Evolutionary conservation across 2,113 vertebrate genomes (phyloP), one percentile per base, ranked within the genome.

Genomic region (Megaceryle torquata): DNA sequence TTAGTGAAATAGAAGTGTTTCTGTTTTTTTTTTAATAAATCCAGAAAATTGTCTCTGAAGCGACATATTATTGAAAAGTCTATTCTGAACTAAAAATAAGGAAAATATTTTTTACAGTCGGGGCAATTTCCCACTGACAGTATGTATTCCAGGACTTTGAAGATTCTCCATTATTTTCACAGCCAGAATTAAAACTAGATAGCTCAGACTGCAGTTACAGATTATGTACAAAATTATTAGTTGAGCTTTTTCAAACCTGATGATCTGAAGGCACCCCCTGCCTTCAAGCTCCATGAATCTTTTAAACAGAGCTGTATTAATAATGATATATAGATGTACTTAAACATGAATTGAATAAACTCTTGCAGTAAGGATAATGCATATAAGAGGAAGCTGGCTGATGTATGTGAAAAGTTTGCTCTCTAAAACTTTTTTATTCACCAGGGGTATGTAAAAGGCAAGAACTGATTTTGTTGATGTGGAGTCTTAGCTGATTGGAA

Each of bases 91-190:
- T 46, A 64, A 82, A 85, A 82, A 17, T 56, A 72, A 46, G 20
- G 33, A 31, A 48, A 56, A 19, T 20, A 13, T 72, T 56, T 86
- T 70, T 46, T 48, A 69, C 18, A 86, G 16, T 57, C 33, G 61
- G 70, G n/a, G 14, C 3, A 69, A 31, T 72, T 92, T 91, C 37
- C 22, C 18, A 48, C 8, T 51, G 37, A 44, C 9, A 28, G 1
- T 51, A 20, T 0, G 0, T 68, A 29, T 53, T 59, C 13, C 0
- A 0, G 11, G 22, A 43, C 37, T 71, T 68, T 31, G 18, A 92
- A 74, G 5, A 37, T 13, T 64, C 6, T 71, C 33, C 12, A 51
- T 57, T 25, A 39, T 10, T 80, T 91, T 83, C 22, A 51, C 9
- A 35, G 24, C 12, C 44, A 65, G 44, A 61, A 84, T 80, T 63